These are phyloP conservation scores for Limenitis camilla DNA, from an alignment of 2,888 invertebrate genomes.

Conservation along the genomic window DNA sequence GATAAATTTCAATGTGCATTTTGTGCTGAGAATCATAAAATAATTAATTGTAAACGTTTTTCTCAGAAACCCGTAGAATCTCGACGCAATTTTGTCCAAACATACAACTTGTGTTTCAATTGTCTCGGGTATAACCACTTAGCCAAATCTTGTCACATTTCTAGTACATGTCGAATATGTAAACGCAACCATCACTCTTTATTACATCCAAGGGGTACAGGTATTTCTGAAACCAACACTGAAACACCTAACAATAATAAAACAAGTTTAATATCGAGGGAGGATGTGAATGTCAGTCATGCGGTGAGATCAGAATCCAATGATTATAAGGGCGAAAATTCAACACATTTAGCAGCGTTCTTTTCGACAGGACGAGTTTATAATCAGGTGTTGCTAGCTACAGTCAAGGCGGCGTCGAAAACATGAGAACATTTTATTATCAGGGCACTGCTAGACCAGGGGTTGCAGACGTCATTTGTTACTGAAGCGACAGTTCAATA, in stretches of 20 bases:
- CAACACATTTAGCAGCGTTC: neutral
- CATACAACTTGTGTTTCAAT: neutral
- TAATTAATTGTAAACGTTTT: neutral
- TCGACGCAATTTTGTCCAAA: neutral
- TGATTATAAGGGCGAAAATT: too few species aligned
- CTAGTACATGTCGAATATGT: too few species aligned
- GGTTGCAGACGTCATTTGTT: constrained; percentile 21
- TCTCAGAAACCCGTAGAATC: too few species aligned
- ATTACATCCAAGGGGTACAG: neutral
- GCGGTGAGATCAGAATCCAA: neutral
- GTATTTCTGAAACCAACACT: neutral
- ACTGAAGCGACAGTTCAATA: constrained; percentile 17
- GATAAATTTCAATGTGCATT: neutral
- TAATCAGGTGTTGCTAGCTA: neutral
- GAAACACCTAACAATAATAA: neutral
- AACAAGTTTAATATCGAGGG: too few species aligned
- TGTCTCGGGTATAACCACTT: neutral
- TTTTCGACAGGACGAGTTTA: neutral
- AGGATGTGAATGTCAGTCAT: neutral
- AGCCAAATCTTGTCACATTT: too few species aligned
- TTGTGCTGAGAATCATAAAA: neutral
- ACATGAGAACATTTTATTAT: neutral
- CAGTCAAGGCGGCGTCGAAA: neutral
- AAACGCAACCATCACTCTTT: neutral
- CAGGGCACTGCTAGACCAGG: constrained; percentile 20